phyloP scores from a whole-genome alignment of 2,888 invertebrate species.

The Alloscopus bannaensis region DNA sequence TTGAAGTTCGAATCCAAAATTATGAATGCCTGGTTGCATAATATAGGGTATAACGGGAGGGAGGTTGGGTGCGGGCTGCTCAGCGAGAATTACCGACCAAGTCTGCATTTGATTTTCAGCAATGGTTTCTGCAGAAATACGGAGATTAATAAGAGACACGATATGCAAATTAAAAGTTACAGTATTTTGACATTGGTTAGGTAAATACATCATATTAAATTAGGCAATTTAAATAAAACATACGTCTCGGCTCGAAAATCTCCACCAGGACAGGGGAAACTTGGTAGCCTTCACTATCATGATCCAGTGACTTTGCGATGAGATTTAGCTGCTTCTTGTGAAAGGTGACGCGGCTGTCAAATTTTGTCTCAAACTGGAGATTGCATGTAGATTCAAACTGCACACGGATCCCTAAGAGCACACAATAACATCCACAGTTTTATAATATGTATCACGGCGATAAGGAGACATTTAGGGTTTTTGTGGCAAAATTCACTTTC shows the following conservation, averaged over 20 bases:
- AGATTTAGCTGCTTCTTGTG: slow-evolving; percentile 50
- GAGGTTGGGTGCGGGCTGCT: slow-evolving; percentile 55
- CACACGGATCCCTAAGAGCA: slow-evolving; percentile 47
- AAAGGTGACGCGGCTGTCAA: slow-evolving; percentile 55
- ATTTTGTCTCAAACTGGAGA: slow-evolving; percentile 60
- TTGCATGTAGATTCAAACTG: slow-evolving; percentile 54
- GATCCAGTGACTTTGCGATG: slow-evolving; percentile 45
- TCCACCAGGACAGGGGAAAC: slow-evolving; percentile 55
- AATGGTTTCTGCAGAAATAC: slow-evolving; percentile 48
- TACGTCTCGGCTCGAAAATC: slow-evolving; percentile 52
- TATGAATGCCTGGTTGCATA: slow-evolving; percentile 58
- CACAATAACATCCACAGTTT: slow-evolving; percentile 6
- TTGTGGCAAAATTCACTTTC: not conserved
- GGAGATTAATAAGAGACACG: too few relatives aligned
- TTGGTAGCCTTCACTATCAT: slow-evolving; percentile 58
- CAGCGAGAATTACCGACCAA: slow-evolving; percentile 33
- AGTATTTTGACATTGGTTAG: too few relatives aligned
- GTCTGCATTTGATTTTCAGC: slow-evolving; percentile 51
- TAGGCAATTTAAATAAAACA: too few relatives aligned
- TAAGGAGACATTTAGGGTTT: not conserved
- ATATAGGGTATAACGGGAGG: slow-evolving; percentile 47
- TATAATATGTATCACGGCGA: not conserved
- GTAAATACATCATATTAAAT: too few relatives aligned
- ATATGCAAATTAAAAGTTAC: too few relatives aligned
- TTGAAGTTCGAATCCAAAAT: slow-evolving; percentile 55